These are phyloP conservation scores for Gila orcuttii DNA, from an alignment of 2,113 vertebrate genomes.

Conservation along the genomic window DNA sequence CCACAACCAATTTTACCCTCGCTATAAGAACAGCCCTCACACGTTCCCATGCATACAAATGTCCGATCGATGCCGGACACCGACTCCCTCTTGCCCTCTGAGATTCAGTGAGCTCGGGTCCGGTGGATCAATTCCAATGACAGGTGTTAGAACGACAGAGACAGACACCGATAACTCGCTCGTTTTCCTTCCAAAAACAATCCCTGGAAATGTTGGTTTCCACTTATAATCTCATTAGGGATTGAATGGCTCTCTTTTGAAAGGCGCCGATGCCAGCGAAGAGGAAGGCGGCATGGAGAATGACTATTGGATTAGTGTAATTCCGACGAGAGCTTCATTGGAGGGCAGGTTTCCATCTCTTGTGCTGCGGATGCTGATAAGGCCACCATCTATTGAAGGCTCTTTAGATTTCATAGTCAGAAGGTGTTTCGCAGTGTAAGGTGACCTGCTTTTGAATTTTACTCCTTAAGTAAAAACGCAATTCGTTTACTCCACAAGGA, in stretches of 20 bases:
- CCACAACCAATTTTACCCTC: conserved; percentile 57
- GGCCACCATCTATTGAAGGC: conserved; percentile 14
- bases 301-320: conserved; percentile 60
- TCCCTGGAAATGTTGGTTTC: conserved; percentile 50
- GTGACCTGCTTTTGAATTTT: not conserved
- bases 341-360: conserved; percentile 48
- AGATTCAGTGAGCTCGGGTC: not conserved
- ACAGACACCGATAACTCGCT: not conserved
- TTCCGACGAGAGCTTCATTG: conserved; percentile 47
- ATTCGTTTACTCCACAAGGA: too few species aligned
- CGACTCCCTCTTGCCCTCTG: conserved; percentile 42
- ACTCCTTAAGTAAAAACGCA: too few species aligned
- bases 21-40: conserved; percentile 58
- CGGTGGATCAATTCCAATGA: conserved; percentile 51
- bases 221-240: conserved; percentile 64
- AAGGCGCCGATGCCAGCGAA: conserved; percentile 50
- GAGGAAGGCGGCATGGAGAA: conserved; percentile 54
- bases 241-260: conserved; percentile 57
- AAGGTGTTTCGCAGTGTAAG: not conserved
- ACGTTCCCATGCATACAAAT: conserved; percentile 54
- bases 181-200: conserved; percentile 2
- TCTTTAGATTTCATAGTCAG: not conserved
- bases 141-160: conserved; percentile 18
- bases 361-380: conserved; percentile 50
- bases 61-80: conserved; percentile 56